Base-by-base conservation (phyloP, 2,888 invertebrate species). In the Aphidius colemani region DNA sequence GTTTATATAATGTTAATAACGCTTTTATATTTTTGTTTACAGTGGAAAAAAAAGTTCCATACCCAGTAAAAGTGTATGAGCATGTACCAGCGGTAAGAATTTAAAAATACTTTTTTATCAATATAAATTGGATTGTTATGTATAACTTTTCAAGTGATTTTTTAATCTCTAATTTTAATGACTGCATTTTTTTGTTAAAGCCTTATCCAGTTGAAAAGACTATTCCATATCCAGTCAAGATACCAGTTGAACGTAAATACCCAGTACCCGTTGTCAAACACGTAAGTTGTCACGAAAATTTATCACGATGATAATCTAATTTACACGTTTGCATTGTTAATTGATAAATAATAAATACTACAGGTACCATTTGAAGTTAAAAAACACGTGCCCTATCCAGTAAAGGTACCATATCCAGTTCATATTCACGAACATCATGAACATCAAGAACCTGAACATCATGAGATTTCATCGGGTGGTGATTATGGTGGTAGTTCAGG, bases 251-350 rank as follows among this genome's bases (percentile, higher is more conserved):
- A 53, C 86, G 88, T 75, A 91, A 89, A 51, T 86, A 91, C 6
- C 90, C 90, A 7, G 89, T 90, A 11, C 89, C 90, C 67, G 91
- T 93, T 3, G 91, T 91, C 67, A 92, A 92, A 78, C 91, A 89
- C 48, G 90, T 92, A 70, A 93, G 92, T 41, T 88, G 88, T 72
- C 86, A 85, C 58, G 91, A 93, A 7, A 91, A 92, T 63, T 73
- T 78, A 48, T 76, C 70, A 77, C 30, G 5, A 5, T 30, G 5
- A 30, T 18, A 18, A 18, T 18, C 1, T 2, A 18, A 18, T 18
- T 18, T 18, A 1, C 13, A 18, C 2, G 13, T 18, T 18, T 18
- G 2, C 1, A 18, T 18, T 18, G 13, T 18, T 18, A 18, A 18
- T 18, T 18, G 2, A 30, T 30, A 5, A 30, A 3, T 30, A 3